Percentiles rank a stretch among this genome's conserved stretches.
phyloP scores from a whole-genome alignment of 1,140 invertebrate genomes.

The Euura lappo region DNA sequence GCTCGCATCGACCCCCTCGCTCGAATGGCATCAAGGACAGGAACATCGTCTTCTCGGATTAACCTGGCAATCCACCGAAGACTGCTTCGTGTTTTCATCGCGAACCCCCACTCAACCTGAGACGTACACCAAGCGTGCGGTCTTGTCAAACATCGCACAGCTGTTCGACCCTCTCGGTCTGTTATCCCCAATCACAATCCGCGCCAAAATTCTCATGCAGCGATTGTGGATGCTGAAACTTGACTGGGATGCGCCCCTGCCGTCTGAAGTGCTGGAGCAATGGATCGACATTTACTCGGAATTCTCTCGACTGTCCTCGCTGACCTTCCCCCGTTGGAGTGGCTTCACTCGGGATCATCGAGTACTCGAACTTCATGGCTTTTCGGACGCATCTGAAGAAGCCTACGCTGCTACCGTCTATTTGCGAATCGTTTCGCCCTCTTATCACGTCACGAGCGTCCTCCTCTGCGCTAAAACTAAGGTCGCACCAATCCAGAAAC shows the following conservation, averaged over 20 bases:
- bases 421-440: background rate
- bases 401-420: slow-evolving; percentile 14
- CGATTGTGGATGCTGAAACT: slow-evolving; percentile 34
- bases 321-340: slow-evolving; percentile 22
- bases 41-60: background rate
- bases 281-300: background rate
- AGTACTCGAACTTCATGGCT: slow-evolving; percentile 17
- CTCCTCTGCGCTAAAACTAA: slow-evolving; percentile 12
- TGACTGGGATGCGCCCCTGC: slow-evolving; percentile 39
- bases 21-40: background rate
- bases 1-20: too few species aligned
- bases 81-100: background rate
- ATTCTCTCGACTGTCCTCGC: background rate
- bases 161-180: background rate
- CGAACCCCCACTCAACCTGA: background rate
- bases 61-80: background rate
- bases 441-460: background rate
- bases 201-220: slow-evolving; percentile 40
- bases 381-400: slow-evolving; percentile 17
- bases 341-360: background rate
- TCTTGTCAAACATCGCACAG: slow-evolving; percentile 3
- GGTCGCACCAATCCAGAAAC: slow-evolving; percentile 18
- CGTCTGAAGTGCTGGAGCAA: background rate
- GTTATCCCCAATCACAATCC: slow-evolving; percentile 27
- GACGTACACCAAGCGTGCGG: background rate